Conservation (phyloP, 2,113 vertebrate genomes). For the Ophthalmolycus amberensis region DNA sequence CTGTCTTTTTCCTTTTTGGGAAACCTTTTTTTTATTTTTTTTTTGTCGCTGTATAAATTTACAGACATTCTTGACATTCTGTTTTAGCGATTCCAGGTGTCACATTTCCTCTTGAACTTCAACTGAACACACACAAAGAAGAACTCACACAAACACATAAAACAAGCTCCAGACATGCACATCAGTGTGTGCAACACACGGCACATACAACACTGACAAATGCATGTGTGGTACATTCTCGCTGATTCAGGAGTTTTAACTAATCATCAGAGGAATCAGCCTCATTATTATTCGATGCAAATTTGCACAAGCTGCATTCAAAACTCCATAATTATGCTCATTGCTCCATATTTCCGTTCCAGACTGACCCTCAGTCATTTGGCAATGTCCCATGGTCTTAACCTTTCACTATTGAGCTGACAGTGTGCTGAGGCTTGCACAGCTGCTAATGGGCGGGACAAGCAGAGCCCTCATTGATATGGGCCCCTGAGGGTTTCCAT, state of each 20-base stretch:
- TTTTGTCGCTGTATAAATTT: neutral
- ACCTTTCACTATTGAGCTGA: slow-evolving; percentile 60
- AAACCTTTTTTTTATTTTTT: neutral
- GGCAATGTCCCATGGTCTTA: slow-evolving; percentile 45
- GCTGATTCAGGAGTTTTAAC: slow-evolving; percentile 57
- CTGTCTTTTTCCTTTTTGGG: neutral
- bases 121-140: slow-evolving; percentile 4
- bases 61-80: neutral
- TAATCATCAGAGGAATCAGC: slow-evolving; percentile 29
- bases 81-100: neutral
- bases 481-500: slow-evolving; percentile 31
- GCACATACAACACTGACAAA: neutral
- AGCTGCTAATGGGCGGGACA: slow-evolving; percentile 43
- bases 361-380: slow-evolving; percentile 48
- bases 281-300: slow-evolving; percentile 60
- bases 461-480: slow-evolving; percentile 46
- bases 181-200: neutral
- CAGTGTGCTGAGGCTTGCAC: slow-evolving; percentile 65
- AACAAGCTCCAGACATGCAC: neutral
- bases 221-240: neutral
- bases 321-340: slow-evolving; percentile 44
- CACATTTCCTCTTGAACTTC: neutral
- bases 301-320: slow-evolving; percentile 56
- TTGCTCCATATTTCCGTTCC: slow-evolving; percentile 25
- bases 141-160: neutral